Evolutionary conservation across 2,113 vertebrate genomes (phyloP).

Genomic region (Fulmarus glacialis): DNA sequence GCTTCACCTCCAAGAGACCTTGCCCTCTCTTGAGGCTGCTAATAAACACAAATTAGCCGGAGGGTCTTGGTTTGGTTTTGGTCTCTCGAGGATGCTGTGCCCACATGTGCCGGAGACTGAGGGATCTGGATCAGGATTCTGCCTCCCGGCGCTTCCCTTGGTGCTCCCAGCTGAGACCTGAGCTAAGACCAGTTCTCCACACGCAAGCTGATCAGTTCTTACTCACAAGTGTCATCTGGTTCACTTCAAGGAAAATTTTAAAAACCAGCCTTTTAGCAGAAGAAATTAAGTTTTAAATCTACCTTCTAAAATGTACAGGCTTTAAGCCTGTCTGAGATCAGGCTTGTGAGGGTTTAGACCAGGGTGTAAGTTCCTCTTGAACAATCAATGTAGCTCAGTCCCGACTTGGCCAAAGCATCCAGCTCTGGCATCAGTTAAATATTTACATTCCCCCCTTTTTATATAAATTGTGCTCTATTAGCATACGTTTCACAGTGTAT

Average conservation of each 20-base stretch:
- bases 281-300: not conserved
- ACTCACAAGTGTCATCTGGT: not conserved
- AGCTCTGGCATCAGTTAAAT: slow-evolving; percentile 71
- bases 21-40: not conserved
- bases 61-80: not conserved
- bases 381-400: slow-evolving; percentile 66
- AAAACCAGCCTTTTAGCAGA: not conserved
- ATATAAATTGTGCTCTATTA: slow-evolving; percentile 77
- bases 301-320: not conserved
- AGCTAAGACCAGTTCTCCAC: not conserved
- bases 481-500: slow-evolving; percentile 73
- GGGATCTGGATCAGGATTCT: not conserved
- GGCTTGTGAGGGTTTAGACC: not conserved
- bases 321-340: not conserved
- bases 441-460: slow-evolving; percentile 74
- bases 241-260: not conserved
- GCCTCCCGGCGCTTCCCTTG: rapidly evolving
- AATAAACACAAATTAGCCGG: not conserved
- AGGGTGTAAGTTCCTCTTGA: slow-evolving; percentile 16
- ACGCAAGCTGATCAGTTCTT: rapidly evolving
- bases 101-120: rapidly evolving
- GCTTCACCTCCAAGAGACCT: not conserved
- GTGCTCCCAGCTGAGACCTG: not conserved
- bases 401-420: slow-evolving; percentile 48
- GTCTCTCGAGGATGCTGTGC: not conserved